phyloP scores from a whole-genome alignment of 2,888 invertebrate species.

The Aleiodes leptofemur region DNA sequence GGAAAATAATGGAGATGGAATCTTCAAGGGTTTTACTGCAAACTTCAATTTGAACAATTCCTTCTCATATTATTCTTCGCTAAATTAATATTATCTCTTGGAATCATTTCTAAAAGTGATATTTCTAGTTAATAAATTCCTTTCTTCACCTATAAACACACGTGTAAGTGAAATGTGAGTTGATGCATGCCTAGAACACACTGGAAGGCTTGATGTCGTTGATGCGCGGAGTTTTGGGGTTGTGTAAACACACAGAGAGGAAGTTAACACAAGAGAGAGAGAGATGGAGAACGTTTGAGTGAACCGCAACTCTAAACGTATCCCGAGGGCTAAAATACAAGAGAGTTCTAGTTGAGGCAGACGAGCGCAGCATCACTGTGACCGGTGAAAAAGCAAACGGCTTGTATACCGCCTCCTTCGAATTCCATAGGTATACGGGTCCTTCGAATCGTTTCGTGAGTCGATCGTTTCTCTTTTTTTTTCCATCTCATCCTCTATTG shows the following conservation, averaged over 20 bases:
- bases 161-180: conserved; percentile 27
- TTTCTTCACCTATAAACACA: conserved; percentile 5
- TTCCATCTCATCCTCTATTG: no score
- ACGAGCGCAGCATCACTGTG: conserved; percentile 43
- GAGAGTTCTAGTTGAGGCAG: conserved; percentile 23
- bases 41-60: no score
- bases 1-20: no score
- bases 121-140: background rate
- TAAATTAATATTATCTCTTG: no score
- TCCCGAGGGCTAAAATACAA: conserved; percentile 29
- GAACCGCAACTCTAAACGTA: conserved; percentile 20
- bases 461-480: conserved; percentile 2
- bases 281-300: conserved; percentile 40
- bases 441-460: no score
- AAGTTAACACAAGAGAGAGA: conserved; percentile 41
- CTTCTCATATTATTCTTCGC: no score
- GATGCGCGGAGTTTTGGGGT: conserved; percentile 40
- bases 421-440: no score
- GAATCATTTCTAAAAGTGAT: no score
- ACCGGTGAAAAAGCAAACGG: background rate
- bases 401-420: background rate
- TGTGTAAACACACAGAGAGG: conserved; percentile 55
- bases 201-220: background rate
- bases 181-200: background rate
- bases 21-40: no score